Percentiles rank a stretch among this genome's conserved stretches.
Conservation (phyloP, 2,797 vertebrate genomes). For the Sebastes wilsoni region DNA sequence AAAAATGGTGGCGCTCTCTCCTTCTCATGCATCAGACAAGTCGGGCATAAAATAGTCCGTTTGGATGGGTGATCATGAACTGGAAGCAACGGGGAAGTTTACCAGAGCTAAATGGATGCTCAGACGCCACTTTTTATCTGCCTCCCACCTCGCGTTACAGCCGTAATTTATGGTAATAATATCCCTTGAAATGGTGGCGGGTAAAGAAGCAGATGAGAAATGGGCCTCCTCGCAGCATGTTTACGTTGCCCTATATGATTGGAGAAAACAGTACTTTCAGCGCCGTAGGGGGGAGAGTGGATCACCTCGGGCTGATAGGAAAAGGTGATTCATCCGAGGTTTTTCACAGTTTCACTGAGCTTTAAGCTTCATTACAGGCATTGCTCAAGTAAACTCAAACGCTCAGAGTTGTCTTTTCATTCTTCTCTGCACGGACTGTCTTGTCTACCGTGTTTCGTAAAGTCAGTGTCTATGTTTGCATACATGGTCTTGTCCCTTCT, state of each 20-base stretch:
- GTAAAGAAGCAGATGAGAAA: constrained; percentile 51
- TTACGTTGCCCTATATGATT: constrained; percentile 43
- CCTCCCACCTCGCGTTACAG: constrained; percentile 49
- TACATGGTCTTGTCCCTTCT: background rate
- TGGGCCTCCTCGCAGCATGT: constrained; percentile 18
- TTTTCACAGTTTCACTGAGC: constrained; percentile 31
- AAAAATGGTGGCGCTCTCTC: constrained; percentile 45
- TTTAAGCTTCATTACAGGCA: constrained; percentile 23
- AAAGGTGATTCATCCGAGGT: constrained; percentile 44
- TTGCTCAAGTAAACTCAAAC: constrained; percentile 14
- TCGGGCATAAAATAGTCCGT: constrained; percentile 73
- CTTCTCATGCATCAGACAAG: constrained; percentile 72
- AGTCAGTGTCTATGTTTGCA: background rate
- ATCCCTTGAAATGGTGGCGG: constrained; percentile 40
- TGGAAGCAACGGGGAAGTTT: constrained; percentile 62
- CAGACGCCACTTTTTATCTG: constrained; percentile 55
- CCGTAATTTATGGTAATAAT: constrained; percentile 74
- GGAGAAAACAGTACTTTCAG: constrained; percentile 9
- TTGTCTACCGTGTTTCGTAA: background rate
- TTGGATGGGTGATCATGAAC: constrained; percentile 81
- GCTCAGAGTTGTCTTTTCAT: background rate
- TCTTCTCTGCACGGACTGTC: background rate
- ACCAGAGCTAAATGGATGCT: constrained; percentile 69
- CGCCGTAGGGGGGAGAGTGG: background rate
- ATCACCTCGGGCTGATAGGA: constrained; percentile 22